These are phyloP conservation scores for Mormoops blainvillei DNA, from an alignment of 2,113 vertebrate species.

Conservation along the genomic window DNA sequence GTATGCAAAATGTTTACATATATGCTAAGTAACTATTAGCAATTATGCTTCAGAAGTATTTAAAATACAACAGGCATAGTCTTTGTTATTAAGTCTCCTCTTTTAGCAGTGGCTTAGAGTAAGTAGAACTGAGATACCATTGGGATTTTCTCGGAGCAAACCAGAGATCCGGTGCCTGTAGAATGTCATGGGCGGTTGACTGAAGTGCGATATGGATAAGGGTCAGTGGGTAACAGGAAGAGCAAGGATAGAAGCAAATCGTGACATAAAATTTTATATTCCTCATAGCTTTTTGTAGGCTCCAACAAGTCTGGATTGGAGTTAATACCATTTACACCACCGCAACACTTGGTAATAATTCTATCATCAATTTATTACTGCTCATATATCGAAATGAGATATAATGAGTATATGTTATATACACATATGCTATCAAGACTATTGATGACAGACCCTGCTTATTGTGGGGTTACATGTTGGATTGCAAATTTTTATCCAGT, in stretches of 20 bases:
- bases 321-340: background rate
- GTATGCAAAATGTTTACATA: background rate
- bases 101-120: background rate
- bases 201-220: background rate
- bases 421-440: background rate
- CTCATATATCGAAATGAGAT: background rate
- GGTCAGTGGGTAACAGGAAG: background rate
- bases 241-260: background rate
- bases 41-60: background rate
- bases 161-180: background rate
- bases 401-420: background rate
- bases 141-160: background rate
- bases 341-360: background rate
- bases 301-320: background rate
- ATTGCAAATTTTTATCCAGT: background rate
- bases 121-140: background rate
- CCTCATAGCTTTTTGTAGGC: background rate
- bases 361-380: background rate
- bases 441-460: background rate
- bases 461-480: background rate
- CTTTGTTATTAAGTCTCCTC: background rate
- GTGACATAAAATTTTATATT: background rate
- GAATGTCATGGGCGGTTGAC: background rate
- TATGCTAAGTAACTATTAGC: background rate
- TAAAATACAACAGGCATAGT: background rate